These are phyloP conservation scores for Chalcosyrphus nemorum DNA, from an alignment of 2,888 invertebrate genomes.

Conservation along the genomic window DNA sequence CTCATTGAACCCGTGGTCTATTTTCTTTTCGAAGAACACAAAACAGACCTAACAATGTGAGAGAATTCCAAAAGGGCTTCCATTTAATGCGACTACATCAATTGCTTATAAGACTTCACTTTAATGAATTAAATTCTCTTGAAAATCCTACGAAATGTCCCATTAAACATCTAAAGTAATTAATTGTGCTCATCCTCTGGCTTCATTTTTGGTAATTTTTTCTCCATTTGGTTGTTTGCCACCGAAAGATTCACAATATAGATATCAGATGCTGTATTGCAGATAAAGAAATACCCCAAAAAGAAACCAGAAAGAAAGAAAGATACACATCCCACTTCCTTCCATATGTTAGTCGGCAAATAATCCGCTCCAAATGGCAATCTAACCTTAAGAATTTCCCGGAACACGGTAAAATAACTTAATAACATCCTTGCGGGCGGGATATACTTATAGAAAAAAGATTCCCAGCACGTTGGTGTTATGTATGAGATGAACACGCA, in stretches of 20 bases:
- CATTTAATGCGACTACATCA: not conserved
- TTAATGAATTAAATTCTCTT: slow-evolving; percentile 14
- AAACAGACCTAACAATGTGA: not conserved
- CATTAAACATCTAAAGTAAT: slow-evolving; percentile 21
- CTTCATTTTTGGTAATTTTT: slow-evolving; percentile 11
- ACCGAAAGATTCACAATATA: slow-evolving; percentile 14
- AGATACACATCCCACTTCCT: not conserved
- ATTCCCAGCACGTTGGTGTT: not conserved
- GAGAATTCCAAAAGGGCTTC: not conserved
- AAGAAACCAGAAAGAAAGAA: not conserved
- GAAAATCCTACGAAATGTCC: slow-evolving; percentile 11
- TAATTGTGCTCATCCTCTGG: not conserved
- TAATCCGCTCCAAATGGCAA: slow-evolving; percentile 36
- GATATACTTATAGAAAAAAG: not conserved
- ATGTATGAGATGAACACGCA: not conserved
- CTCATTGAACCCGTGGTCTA: not conserved
- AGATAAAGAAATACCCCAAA: slow-evolving; percentile 6
- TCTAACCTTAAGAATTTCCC: slow-evolving; percentile 21
- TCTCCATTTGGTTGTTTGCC: too few species aligned
- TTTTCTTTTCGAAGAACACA: not conserved
- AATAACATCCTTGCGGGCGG: slow-evolving; percentile 11
- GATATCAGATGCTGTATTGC: slow-evolving; percentile 20
- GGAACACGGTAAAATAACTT: slow-evolving; percentile 26
- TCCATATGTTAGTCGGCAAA: slow-evolving; percentile 5
- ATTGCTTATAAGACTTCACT: not conserved